Percentiles rank a stretch among this genome's conserved stretches.
phyloP scores from a whole-genome alignment of 1,140 invertebrate species.

The Plectrocnemia conspersa region DNA sequence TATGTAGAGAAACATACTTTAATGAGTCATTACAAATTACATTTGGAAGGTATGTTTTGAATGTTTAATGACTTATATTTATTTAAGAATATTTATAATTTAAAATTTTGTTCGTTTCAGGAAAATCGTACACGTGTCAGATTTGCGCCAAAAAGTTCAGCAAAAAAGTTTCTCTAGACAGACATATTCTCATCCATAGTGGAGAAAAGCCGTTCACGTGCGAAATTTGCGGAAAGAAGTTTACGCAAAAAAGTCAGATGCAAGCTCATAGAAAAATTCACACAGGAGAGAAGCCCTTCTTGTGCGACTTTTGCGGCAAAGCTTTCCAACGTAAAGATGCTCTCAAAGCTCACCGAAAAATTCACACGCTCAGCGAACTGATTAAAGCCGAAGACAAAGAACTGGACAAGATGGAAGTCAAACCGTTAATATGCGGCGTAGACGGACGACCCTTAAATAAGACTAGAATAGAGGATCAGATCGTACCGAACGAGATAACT shows the following conservation, averaged over 20 bases:
- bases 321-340: slow-evolving; percentile 52
- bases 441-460: slow-evolving; percentile 16
- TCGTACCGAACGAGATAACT: background rate
- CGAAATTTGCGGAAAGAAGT: slow-evolving; percentile 59
- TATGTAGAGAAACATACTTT: slow-evolving; percentile 51
- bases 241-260: slow-evolving; percentile 56
- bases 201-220: slow-evolving; percentile 63
- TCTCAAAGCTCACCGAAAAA: slow-evolving; percentile 27
- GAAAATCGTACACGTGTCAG: slow-evolving; percentile 26
- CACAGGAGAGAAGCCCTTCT: slow-evolving; percentile 58
- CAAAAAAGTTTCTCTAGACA: slow-evolving; percentile 30
- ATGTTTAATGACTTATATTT: background rate
- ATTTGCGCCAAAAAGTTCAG: slow-evolving; percentile 30
- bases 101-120: slow-evolving; percentile 11
- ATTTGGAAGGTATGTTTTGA: slow-evolving; percentile 24
- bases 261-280: slow-evolving; percentile 58
- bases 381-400: slow-evolving; percentile 10
- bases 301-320: slow-evolving; percentile 60
- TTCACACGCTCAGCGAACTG: slow-evolving; percentile 24
- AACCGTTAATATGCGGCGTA: slow-evolving; percentile 19
- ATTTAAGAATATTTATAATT: background rate
- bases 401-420: background rate
- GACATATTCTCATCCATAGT: slow-evolving; percentile 63
- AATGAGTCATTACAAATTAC: slow-evolving; percentile 22
- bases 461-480: background rate